A percentile compares a stretch with the other conserved stretches of the same genome.
Conservation (phyloP, 1,140 invertebrate species). For the Ectropis grisescens region DNA sequence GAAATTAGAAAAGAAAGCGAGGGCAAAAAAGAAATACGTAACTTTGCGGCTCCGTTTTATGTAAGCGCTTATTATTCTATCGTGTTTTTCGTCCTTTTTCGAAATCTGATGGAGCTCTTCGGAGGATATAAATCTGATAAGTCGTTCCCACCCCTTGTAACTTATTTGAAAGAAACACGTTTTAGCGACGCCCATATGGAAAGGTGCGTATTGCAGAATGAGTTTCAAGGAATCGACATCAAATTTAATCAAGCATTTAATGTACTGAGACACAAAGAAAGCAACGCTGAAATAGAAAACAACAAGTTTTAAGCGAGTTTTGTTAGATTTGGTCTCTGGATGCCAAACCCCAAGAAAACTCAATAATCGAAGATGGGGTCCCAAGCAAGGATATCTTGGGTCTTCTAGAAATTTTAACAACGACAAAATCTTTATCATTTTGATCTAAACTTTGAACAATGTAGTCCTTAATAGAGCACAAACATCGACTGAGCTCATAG, state of each 20-base stretch:
- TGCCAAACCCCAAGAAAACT: conserved; percentile 27
- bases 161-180: conserved; percentile 25
- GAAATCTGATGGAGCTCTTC: conserved; percentile 19
- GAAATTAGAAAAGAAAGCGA: conserved; percentile 29
- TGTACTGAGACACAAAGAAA: conserved; percentile 32
- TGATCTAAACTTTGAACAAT: too few relatives aligned
- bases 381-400: conserved; percentile 22
- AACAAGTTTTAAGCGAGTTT: conserved; percentile 17
- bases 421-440: too few relatives aligned
- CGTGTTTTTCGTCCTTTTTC: conserved; percentile 8
- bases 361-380: conserved; percentile 25
- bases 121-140: conserved; percentile 24
- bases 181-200: conserved; percentile 32
- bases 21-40: conserved; percentile 27
- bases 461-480: too few relatives aligned
- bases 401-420: conserved; percentile 18
- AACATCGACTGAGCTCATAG: too few relatives aligned
- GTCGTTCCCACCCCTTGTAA: conserved; percentile 20
- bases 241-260: conserved; percentile 23
- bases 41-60: conserved; percentile 23
- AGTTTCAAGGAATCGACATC: conserved; percentile 16
- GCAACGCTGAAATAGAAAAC: conserved; percentile 20
- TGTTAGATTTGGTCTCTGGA: conserved; percentile 8
- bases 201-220: conserved; percentile 32
- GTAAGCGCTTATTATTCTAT: conserved; percentile 16